phyloP scores from a whole-genome alignment of 1,140 invertebrate genomes.

The Branchinecta lindahli region DNA sequence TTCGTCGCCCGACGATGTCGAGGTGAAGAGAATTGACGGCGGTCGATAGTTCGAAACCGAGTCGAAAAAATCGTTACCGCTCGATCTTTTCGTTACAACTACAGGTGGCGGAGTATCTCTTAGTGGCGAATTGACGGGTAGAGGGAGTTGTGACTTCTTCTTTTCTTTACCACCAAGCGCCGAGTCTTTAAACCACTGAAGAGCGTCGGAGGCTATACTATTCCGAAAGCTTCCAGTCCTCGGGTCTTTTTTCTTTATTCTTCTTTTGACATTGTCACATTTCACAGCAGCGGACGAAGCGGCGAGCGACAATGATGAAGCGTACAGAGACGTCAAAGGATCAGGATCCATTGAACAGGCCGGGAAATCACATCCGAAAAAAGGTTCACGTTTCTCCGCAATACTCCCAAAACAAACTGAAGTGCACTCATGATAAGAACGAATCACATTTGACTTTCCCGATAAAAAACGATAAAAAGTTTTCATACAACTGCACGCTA shows the following conservation, averaged over 20 bases:
- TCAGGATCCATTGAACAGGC: not conserved
- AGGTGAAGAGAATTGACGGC: not conserved
- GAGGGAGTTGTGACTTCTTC: not conserved
- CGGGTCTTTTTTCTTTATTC: not conserved
- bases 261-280: not conserved
- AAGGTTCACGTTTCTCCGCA: not conserved
- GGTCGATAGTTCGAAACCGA: not conserved
- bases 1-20: not conserved
- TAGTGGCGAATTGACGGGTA: not conserved
- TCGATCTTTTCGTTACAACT: not conserved
- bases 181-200: constrained; percentile 3
- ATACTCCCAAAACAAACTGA: not conserved
- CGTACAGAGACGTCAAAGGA: not conserved
- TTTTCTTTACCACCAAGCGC: not conserved
- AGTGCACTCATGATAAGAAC: not conserved
- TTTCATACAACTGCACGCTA: not conserved
- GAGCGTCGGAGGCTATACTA: not conserved
- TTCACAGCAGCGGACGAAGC: not conserved
- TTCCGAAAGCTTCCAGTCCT: not conserved
- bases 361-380: too few species aligned
- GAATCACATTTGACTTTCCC: not conserved
- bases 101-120: not conserved
- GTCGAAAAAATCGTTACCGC: not conserved
- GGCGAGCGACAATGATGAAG: not conserved
- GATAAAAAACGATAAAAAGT: constrained; percentile 1